These are phyloP conservation scores for Brachypodius melanocephalos DNA, from an alignment of 2,113 vertebrate species.

Conservation along the genomic window DNA sequence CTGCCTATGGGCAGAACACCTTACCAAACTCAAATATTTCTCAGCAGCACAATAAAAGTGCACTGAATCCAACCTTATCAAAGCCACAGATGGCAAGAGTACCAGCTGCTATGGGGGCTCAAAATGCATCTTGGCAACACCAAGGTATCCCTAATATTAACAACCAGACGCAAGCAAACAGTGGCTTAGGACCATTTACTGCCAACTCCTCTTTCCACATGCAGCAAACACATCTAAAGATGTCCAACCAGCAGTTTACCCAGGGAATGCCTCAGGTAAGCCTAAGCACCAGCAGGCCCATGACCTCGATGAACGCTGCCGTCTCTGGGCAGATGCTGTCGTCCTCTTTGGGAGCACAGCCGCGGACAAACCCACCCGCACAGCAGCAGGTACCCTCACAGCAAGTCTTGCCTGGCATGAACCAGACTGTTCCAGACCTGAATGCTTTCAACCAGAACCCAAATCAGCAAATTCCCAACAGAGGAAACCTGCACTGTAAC, in stretches of 20 bases:
- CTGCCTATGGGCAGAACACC: conserved; percentile 83
- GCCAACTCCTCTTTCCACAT: conserved; percentile 82
- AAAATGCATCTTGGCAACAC: conserved; percentile 85
- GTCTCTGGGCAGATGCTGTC: conserved; percentile 82
- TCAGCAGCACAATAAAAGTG: conserved; percentile 80
- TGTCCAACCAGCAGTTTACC: conserved; percentile 78
- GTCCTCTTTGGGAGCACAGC: conserved; percentile 73
- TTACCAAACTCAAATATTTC: conserved; percentile 76
- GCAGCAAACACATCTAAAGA: conserved; percentile 87
- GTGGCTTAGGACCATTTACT: conserved; percentile 78
- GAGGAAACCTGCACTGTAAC: conserved; percentile 84
- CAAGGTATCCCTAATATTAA: conserved; percentile 81
- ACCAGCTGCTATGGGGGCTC: conserved; percentile 74
- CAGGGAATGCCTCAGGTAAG: conserved; percentile 77
- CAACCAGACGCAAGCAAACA: conserved; percentile 75
- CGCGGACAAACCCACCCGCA: conserved; percentile 73
- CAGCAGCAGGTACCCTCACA: conserved; percentile 80
- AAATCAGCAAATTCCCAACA: conserved; percentile 71
- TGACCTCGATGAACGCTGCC: conserved; percentile 79
- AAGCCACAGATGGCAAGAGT: conserved; percentile 84
- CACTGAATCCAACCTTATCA: conserved; percentile 79
- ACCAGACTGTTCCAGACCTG: conserved; percentile 82
- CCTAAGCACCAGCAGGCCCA: conserved; percentile 75
- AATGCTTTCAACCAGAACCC: conserved; percentile 83
- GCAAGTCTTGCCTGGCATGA: conserved; percentile 79